Conservation (phyloP, 2,797 vertebrate species). For the Thalassophryne amazonica region DNA sequence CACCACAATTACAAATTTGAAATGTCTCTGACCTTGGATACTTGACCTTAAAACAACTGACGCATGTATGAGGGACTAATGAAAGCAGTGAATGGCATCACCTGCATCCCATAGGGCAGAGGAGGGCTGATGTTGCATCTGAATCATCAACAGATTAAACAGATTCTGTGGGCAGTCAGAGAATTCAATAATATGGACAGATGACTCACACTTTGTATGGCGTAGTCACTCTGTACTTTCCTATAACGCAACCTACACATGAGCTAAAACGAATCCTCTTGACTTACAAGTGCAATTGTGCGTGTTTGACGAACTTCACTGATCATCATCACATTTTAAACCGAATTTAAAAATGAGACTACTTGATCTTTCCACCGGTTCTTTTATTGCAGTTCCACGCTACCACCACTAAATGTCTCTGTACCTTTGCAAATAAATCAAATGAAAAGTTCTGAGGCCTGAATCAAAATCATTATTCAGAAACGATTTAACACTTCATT, state of each 20-base stretch:
- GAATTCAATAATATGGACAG: slow-evolving; percentile 16
- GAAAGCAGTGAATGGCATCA: slow-evolving; percentile 31
- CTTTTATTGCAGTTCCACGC: slow-evolving; percentile 18
- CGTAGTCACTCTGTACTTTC: slow-evolving; percentile 37
- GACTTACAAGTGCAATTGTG: no score
- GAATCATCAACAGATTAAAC: slow-evolving; percentile 54
- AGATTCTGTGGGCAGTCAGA: slow-evolving; percentile 42
- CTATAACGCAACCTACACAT: slow-evolving; percentile 31
- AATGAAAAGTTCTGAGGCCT: slow-evolving; percentile 1
- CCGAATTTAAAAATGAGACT: neutral
- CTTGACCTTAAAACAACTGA: slow-evolving; percentile 26
- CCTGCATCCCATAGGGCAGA: slow-evolving; percentile 13
- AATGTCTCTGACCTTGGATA: neutral
- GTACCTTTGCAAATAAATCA: neutral
- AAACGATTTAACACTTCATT: slow-evolving; percentile 32
- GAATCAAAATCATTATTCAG: slow-evolving; percentile 28
- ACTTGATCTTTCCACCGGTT: neutral
- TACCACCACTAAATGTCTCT: slow-evolving; percentile 50
- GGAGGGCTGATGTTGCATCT: slow-evolving; percentile 42
- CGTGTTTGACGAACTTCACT: neutral
- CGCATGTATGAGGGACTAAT: slow-evolving; percentile 34
- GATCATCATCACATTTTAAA: neutral
- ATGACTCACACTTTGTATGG: slow-evolving; percentile 60
- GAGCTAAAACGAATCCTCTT: slow-evolving; percentile 1
- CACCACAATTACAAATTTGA: neutral